phyloP scores from a whole-genome alignment of 2,113 vertebrate genomes.

The Agapornis roseicollis region DNA sequence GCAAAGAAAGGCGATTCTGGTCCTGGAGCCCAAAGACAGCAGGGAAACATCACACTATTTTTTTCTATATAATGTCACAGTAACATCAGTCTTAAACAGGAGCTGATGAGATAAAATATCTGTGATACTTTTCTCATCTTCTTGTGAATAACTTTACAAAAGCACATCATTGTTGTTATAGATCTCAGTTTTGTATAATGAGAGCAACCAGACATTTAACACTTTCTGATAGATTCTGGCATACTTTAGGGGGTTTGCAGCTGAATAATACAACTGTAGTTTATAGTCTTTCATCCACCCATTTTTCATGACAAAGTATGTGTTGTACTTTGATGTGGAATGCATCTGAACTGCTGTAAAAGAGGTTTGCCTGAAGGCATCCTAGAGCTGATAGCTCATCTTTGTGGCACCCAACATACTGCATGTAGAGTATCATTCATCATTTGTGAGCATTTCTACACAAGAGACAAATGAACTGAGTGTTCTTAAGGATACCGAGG shows the following conservation, averaged over 20 bases:
- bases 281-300: not conserved
- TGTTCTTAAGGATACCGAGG: not conserved
- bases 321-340: not conserved
- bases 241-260: not conserved
- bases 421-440: not conserved
- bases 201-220: not conserved
- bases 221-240: not conserved
- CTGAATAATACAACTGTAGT: not conserved
- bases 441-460: not conserved
- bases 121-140: not conserved
- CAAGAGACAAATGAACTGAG: not conserved
- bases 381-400: not conserved
- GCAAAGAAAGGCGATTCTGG: not conserved
- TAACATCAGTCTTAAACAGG: not conserved
- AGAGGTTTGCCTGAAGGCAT: not conserved
- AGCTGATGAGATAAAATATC: not conserved
- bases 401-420: not conserved
- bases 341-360: not conserved
- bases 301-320: not conserved
- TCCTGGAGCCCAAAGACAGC: not conserved
- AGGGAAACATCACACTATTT: not conserved
- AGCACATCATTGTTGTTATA: not conserved
- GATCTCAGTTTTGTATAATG: not conserved
- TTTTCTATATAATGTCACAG: not conserved
- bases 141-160: not conserved